Evolutionary conservation across 2,113 vertebrate genomes (phyloP), one percentile per base, ranked within the genome.

Genomic region (Rafetus swinhoei): DNA sequence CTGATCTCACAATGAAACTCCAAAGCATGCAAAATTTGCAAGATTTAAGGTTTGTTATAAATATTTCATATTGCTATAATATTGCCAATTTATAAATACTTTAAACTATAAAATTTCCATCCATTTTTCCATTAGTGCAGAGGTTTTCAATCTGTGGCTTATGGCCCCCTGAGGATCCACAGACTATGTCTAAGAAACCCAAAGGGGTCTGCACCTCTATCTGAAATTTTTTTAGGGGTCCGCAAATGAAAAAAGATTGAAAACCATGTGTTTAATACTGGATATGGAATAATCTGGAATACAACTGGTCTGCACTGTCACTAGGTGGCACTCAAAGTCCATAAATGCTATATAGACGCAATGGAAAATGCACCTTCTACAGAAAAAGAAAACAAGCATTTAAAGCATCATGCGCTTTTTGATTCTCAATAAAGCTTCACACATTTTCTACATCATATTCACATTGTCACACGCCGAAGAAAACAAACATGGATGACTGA

Each of bases 271-370:
- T n/a, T 35, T 35, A 35, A 18, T 35, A 19, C 32, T 35, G 65
- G 50, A 50, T 25, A 50, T 84, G 82, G 82, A 84, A 83, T 15
- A 72, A 77, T 50, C 90, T 65, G 86, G 72, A 80, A 88, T 65
- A 86, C 56, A 45, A 24, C 25, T 92, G 21, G 50, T 52, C 59
- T 90, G 74, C 94, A 52, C 80, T 18, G 87, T 97, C 98, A 93
- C 97, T 97, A 62, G 97, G 96, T 96, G 97, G 97, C 81, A 96
- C 92, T 95, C 94, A 88, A 95, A 92, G 81, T 85, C 95, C 84
- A 59, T 39, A 80, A 92, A 96, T 93, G 82, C 86, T n/a, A 69
- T 59, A 80, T 19, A 5, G n/a, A 32, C 10, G n/a, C 65, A 72
- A 35, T 0, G 18, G 80, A 87, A 91, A 87, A 57, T n/a, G 77